A percentile compares a stretch with the other conserved stretches of the same genome.
Evolutionary conservation across 2,888 invertebrate genomes (phyloP).

Genomic region (Elegia similella): DNA sequence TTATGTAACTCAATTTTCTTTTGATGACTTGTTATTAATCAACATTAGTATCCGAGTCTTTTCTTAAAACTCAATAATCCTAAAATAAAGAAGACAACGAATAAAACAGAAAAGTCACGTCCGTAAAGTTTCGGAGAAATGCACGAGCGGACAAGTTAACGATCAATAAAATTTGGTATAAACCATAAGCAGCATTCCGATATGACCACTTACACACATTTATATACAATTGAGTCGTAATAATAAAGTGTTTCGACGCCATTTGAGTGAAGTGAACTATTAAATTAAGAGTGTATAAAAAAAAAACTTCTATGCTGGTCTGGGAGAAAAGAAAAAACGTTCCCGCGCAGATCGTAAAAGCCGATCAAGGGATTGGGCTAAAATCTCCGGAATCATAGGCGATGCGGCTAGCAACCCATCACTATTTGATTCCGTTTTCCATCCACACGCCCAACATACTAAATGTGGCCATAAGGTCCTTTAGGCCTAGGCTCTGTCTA

Average conservation of each 20-base stretch:
- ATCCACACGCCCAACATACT: no score
- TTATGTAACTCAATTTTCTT: neutral
- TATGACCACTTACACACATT: neutral
- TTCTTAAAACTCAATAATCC: no score
- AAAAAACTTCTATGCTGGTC: no score
- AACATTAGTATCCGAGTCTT: no score
- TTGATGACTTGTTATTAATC: neutral
- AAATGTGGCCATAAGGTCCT: no score
- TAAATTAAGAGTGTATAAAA: neutral
- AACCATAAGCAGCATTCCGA: conserved; percentile 10
- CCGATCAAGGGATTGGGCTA: no score
- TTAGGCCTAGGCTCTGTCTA: no score
- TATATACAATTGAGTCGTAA: conserved; percentile 8
- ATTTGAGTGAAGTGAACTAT: neutral
- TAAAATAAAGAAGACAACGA: neutral
- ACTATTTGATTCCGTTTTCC: no score
- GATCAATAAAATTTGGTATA: conserved; percentile 15
- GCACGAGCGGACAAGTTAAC: conserved; percentile 8
- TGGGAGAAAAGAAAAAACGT: no score
- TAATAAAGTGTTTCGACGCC: conserved; percentile 8
- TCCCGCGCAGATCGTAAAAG: no score
- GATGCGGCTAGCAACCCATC: no score
- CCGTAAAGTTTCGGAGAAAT: conserved; percentile 14
- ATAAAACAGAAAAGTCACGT: neutral
- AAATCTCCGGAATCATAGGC: no score